Conservation (phyloP, 2,113 vertebrate species). For the Chloroceryle aenea region DNA sequence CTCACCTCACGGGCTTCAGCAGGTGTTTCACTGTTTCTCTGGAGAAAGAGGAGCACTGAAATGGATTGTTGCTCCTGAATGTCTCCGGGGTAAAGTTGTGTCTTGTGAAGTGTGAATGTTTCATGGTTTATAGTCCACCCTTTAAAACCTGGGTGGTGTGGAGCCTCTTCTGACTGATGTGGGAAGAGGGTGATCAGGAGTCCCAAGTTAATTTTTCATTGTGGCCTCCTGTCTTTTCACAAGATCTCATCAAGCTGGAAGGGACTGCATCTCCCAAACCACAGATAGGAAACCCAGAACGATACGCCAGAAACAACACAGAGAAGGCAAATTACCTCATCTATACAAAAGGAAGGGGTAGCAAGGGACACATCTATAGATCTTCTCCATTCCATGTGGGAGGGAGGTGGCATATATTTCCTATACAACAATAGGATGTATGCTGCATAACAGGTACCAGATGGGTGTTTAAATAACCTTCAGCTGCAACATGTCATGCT, state of each 20-base stretch:
- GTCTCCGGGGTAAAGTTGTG: not conserved
- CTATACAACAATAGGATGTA: slow-evolving; percentile 59
- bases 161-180: not conserved
- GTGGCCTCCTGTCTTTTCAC: not conserved
- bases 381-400: slow-evolving; percentile 42
- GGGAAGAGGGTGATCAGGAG: rapidly evolving
- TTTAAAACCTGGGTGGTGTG: not conserved
- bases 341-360: not conserved
- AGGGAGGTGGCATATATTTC: slow-evolving; percentile 64
- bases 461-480: slow-evolving; percentile 65
- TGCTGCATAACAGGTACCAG: slow-evolving; percentile 68
- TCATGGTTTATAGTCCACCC: not conserved
- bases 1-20: not conserved
- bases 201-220: not conserved
- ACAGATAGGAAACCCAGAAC: not conserved
- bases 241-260: not conserved
- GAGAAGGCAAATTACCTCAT: not conserved
- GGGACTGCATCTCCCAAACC: not conserved
- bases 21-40: not conserved
- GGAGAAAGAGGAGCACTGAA: not conserved
- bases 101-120: not conserved
- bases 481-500: slow-evolving; percentile 65
- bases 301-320: not conserved
- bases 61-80: not conserved
- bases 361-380: not conserved